phyloP scores from a whole-genome alignment of 2,797 vertebrate species.

The Enteromius anoplus region DNA sequence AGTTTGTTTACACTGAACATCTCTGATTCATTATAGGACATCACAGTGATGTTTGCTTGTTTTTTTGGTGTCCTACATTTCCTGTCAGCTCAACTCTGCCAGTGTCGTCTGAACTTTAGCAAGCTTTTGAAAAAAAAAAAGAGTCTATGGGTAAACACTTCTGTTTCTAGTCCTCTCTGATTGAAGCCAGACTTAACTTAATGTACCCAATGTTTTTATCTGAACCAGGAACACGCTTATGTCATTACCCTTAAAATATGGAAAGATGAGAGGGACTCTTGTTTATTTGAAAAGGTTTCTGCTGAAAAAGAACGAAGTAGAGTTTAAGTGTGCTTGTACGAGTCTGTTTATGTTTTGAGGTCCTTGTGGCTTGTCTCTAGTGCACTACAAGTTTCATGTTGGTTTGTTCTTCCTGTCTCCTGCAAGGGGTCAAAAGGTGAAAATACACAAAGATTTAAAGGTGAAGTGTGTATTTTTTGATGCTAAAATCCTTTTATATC shows the following conservation, averaged over 20 bases:
- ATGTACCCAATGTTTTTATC: constrained; percentile 57
- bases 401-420: constrained; percentile 43
- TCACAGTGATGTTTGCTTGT: constrained; percentile 33
- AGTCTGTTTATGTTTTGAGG: constrained; percentile 39
- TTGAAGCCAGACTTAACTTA: constrained; percentile 55
- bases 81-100: constrained; percentile 21
- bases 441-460: constrained; percentile 25
- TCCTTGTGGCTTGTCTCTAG: constrained; percentile 31
- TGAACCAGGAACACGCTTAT: constrained; percentile 35
- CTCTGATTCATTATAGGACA: constrained; percentile 37
- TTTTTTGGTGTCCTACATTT: constrained; percentile 40
- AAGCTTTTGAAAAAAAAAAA: constrained; percentile 33
- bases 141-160: constrained; percentile 49
- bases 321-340: constrained; percentile 20
- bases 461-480: not conserved
- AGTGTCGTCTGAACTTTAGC: constrained; percentile 34
- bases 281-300: constrained; percentile 54
- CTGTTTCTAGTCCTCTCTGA: constrained; percentile 51
- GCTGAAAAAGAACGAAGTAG: constrained; percentile 25
- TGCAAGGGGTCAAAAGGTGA: constrained; percentile 39
- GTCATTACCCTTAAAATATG: constrained; percentile 38
- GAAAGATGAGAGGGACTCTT: constrained; percentile 38
- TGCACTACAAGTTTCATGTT: constrained; percentile 8
- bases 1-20: constrained; percentile 11
- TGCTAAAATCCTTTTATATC: constrained; percentile 8